Evolutionary conservation across 2,797 vertebrate species (phyloP).

Genomic region (Peromyscus aztecus): DNA sequence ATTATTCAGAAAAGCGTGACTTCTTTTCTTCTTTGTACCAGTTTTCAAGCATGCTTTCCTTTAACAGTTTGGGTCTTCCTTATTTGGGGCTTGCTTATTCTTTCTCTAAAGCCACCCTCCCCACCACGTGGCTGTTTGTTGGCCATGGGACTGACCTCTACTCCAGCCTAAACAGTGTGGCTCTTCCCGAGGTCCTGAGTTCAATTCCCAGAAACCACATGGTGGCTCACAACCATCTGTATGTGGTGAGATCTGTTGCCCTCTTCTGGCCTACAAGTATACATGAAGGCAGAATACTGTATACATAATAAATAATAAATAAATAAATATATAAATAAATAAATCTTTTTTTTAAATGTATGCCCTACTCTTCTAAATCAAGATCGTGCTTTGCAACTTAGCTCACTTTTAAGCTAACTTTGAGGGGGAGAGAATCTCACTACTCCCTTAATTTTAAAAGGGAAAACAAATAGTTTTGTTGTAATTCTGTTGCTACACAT

Average conservation of each 20-base stretch:
- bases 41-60: not conserved
- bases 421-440: not conserved
- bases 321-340: too few species aligned
- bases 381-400: constrained; percentile 23
- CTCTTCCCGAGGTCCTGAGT: too few species aligned
- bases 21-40: not conserved
- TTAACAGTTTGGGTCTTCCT: not conserved
- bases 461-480: not conserved
- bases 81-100: not conserved
- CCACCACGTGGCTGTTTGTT: not conserved
- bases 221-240: too few species aligned
- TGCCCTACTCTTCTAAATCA: not conserved
- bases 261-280: too few species aligned
- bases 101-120: not conserved
- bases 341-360: not conserved
- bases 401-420: constrained; percentile 17
- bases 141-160: not conserved
- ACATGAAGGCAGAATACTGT: too few species aligned
- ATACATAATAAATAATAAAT: too few species aligned
- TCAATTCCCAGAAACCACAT: too few species aligned
- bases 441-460: constrained; percentile 30
- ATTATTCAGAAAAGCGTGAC: not conserved
- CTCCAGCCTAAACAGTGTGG: not conserved
- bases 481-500: not conserved
- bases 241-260: too few species aligned